Conservation (phyloP, 1,140 invertebrate species). For the Apis laboriosa region DNA sequence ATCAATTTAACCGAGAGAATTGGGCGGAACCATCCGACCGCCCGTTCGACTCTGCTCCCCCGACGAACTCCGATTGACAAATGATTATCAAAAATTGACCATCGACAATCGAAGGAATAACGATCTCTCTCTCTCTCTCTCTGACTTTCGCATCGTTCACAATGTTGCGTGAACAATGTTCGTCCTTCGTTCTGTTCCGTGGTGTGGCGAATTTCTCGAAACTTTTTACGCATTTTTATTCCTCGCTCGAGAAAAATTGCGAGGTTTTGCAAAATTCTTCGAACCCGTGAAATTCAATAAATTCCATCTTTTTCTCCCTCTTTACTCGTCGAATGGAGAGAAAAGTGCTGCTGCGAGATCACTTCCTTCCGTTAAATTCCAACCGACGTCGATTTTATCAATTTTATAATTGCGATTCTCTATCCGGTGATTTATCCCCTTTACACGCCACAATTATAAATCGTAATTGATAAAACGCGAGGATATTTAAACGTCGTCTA, state of each 20-base stretch:
- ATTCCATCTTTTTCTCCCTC: neutral
- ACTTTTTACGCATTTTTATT: neutral
- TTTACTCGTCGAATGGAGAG: too few species aligned
- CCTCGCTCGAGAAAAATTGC: neutral
- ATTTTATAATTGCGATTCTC: neutral
- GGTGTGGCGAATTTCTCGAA: neutral
- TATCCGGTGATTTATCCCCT: neutral
- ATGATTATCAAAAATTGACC: neutral
- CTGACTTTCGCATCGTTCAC: neutral
- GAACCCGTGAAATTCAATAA: neutral
- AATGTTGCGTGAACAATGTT: neutral
- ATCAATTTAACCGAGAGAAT: neutral
- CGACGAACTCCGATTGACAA: neutral
- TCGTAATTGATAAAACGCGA: too few species aligned
- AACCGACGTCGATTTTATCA: neutral
- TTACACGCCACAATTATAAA: too few species aligned
- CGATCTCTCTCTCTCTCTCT: neutral
- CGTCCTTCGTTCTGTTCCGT: neutral
- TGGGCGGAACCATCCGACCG: too few species aligned
- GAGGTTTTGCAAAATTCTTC: too few species aligned
- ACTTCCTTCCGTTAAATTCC: neutral
- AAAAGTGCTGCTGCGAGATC: neutral
- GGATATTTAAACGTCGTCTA: neutral
- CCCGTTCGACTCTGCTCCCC: neutral
- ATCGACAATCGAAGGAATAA: conserved; percentile 7